Conservation (phyloP, 2,888 invertebrate genomes). For the Agrotis puta region DNA sequence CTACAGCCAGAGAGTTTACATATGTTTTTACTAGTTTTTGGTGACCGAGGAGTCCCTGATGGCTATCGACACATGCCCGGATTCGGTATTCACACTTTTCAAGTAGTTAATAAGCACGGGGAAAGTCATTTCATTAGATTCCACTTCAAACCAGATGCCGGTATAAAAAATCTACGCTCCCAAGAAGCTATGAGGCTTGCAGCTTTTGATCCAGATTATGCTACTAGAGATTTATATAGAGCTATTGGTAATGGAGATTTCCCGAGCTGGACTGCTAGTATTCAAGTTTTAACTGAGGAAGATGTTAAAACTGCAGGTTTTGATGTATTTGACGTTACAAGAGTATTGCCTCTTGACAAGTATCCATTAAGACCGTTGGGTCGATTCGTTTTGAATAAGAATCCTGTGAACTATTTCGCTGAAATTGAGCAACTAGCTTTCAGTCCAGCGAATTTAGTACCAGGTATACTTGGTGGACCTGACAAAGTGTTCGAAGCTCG, state of each 20-base stretch:
- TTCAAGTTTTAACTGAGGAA: slow-evolving; percentile 95
- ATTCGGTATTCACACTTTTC: slow-evolving; percentile 97
- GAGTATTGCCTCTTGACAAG: slow-evolving; percentile 94
- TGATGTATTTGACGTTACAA: slow-evolving; percentile 98
- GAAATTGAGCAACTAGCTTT: slow-evolving; percentile 98
- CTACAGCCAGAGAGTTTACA: slow-evolving; percentile 96
- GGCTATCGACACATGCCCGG: slow-evolving; percentile 97
- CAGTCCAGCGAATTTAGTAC: slow-evolving; percentile 96
- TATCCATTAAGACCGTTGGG: slow-evolving; percentile 96
- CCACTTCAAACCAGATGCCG: slow-evolving; percentile 96
- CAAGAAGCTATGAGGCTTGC: slow-evolving; percentile 92
- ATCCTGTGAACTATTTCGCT: slow-evolving; percentile 97
- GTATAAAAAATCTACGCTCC: slow-evolving; percentile 94
- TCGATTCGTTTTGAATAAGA: slow-evolving; percentile 95
- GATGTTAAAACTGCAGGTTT: slow-evolving; percentile 94
- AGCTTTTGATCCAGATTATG: slow-evolving; percentile 96
- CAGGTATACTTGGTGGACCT: slow-evolving; percentile 97
- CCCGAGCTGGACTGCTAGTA: slow-evolving; percentile 94
- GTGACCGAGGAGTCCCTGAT: slow-evolving; percentile 97
- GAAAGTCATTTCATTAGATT: slow-evolving; percentile 95
- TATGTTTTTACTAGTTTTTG: slow-evolving; percentile 95
- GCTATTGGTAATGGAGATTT: slow-evolving; percentile 94
- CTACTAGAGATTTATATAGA: slow-evolving; percentile 96
- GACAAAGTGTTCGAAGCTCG: slow-evolving; percentile 97
- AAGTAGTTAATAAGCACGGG: slow-evolving; percentile 94